Evolutionary conservation across 1,140 invertebrate genomes (phyloP).

Genomic region (Lasioglossum baleicum): DNA sequence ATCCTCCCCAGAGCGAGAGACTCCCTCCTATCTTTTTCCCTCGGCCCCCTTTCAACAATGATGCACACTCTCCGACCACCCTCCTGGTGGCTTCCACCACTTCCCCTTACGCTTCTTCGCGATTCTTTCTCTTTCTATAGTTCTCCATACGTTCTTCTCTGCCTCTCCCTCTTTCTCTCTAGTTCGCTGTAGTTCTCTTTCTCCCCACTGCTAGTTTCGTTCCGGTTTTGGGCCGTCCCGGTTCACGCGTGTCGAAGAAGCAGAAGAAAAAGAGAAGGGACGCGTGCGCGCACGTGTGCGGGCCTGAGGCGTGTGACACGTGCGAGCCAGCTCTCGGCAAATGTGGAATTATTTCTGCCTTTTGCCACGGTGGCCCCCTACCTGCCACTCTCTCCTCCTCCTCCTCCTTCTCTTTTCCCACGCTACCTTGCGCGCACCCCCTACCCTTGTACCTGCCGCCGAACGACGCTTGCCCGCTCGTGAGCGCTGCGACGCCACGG

Average conservation of each 20-base stretch:
- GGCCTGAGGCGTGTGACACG: slow-evolving; percentile 43
- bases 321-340: slow-evolving; percentile 50
- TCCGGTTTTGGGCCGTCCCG: background rate
- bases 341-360: slow-evolving; percentile 56
- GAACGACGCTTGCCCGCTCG: slow-evolving; percentile 46
- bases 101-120: no score
- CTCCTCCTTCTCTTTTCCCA: slow-evolving; percentile 10
- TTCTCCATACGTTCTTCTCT: background rate
- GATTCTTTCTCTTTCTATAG: background rate
- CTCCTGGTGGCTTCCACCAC: no score
- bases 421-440: slow-evolving; percentile 34
- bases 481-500: slow-evolving; percentile 38
- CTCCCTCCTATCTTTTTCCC: background rate
- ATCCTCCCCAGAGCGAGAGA: background rate
- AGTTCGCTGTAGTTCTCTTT: background rate
- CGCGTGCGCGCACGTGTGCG: slow-evolving; percentile 40
- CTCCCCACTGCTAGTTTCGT: background rate
- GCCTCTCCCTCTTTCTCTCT: background rate
- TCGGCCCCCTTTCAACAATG: background rate
- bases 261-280: slow-evolving; percentile 4
- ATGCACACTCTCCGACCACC: no score
- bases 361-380: slow-evolving; percentile 38
- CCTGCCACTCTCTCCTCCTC: background rate
- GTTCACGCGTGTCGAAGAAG: slow-evolving; percentile 15
- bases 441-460: slow-evolving; percentile 20